phyloP scores from a whole-genome alignment of 2,888 invertebrate species.

The Ectobius pallidus region DNA sequence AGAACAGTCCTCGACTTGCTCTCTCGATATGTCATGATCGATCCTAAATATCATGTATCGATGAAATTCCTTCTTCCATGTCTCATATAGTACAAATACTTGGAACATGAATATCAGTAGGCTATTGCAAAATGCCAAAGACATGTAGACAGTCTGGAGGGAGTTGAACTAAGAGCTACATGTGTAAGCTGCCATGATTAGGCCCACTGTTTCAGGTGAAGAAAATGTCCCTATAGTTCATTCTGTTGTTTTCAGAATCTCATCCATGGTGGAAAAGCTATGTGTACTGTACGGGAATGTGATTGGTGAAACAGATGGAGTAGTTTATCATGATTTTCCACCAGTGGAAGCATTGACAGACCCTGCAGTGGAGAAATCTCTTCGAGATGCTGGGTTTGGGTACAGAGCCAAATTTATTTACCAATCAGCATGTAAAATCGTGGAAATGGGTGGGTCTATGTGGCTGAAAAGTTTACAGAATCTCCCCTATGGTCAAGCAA shows the following conservation, averaged over 20 bases:
- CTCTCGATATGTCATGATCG: no score
- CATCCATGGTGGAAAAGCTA: conserved; percentile 88
- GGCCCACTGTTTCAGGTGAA: no score
- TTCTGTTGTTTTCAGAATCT: conserved; percentile 82
- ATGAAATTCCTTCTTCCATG: no score
- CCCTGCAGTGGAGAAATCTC: conserved; percentile 68
- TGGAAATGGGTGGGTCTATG: conserved; percentile 67
- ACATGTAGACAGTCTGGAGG: no score
- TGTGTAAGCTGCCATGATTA: no score
- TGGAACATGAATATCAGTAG: no score
- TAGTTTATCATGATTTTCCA: conserved; percentile 81
- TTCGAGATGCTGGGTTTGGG: conserved; percentile 80
- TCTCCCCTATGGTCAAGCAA: conserved; percentile 75
- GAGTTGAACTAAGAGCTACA: no score
- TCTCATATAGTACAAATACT: no score
- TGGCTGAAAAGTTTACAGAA: conserved; percentile 76
- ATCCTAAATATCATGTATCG: no score
- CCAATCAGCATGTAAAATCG: conserved; percentile 72
- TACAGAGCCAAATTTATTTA: conserved; percentile 89
- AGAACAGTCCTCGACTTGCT: no score
- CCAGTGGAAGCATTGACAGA: conserved; percentile 66
- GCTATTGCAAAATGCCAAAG: no score
- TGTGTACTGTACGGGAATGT: conserved; percentile 79
- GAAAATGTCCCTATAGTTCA: no score
- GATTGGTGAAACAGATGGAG: conserved; percentile 70